phyloP scores from a whole-genome alignment of 2,888 invertebrate genomes.

The Cyclophora albipunctata region DNA sequence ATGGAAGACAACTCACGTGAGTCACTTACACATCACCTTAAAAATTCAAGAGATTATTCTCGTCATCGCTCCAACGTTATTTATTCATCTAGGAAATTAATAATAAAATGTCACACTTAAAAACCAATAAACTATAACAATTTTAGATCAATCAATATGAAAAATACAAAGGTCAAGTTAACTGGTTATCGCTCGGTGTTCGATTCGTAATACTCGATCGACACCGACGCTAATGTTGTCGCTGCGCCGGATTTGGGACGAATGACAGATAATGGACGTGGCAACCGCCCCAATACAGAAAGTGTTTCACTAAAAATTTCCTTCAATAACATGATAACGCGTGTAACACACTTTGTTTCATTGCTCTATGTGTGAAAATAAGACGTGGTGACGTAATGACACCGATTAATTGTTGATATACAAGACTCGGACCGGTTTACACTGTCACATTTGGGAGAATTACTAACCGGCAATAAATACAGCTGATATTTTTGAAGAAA shows the following conservation, averaged over 20 bases:
- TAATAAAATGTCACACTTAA: slow-evolving; percentile 1
- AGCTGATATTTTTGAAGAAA: too few species aligned
- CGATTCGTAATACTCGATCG: too few species aligned
- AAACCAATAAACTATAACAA: neutral
- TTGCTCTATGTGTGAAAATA: too few species aligned
- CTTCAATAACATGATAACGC: slow-evolving; percentile 32
- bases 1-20: slow-evolving; percentile 90
- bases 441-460: too few species aligned
- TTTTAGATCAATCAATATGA: slow-evolving; percentile 5
- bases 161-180: slow-evolving; percentile 5
- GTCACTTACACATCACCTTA: slow-evolving; percentile 20
- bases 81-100: too few species aligned
- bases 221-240: slow-evolving; percentile 7
- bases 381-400: too few species aligned
- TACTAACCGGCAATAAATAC: too few species aligned
- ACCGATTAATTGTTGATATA: too few species aligned
- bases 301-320: slow-evolving; percentile 33
- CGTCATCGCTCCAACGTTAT: too few species aligned
- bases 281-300: slow-evolving; percentile 29
- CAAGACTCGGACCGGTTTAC: too few species aligned
- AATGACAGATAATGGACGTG: slow-evolving; percentile 36
- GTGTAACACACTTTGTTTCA: neutral
- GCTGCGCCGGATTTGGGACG: slow-evolving; percentile 24
- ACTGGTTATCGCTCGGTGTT: slow-evolving; percentile 1
- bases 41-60: too few species aligned